Evolutionary conservation across 1,140 invertebrate species (phyloP).

Genomic region (Popillia japonica): DNA sequence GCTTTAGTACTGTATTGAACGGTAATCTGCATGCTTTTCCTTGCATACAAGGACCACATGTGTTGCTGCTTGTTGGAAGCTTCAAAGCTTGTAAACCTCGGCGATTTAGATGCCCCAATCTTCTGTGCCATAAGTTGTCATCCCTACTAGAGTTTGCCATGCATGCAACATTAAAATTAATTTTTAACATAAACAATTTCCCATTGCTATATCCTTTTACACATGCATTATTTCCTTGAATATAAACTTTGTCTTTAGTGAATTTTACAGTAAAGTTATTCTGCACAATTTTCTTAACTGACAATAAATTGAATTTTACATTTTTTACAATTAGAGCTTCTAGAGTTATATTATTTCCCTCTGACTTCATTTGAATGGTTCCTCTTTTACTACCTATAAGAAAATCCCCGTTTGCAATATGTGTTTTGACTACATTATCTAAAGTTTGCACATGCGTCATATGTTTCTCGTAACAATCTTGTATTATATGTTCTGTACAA

Average conservation of each 20-base stretch:
- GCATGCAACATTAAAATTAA: background rate
- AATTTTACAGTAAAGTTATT: slow-evolving; percentile 24
- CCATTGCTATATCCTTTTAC: slow-evolving; percentile 39
- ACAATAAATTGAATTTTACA: too few relatives aligned
- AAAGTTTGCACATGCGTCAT: slow-evolving; percentile 41
- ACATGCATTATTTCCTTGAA: slow-evolving; percentile 45
- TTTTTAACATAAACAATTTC: slow-evolving; percentile 40
- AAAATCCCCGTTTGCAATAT: slow-evolving; percentile 46
- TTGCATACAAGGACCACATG: slow-evolving; percentile 45
- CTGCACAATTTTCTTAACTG: slow-evolving; percentile 24
- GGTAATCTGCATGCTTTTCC: slow-evolving; percentile 47
- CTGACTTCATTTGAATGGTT: slow-evolving; percentile 43
- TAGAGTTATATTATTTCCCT: slow-evolving; percentile 40
- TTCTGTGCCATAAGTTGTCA: slow-evolving; percentile 39
- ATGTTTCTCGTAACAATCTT: slow-evolving; percentile 37
- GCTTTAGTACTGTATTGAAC: slow-evolving; percentile 40
- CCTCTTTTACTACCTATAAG: slow-evolving; percentile 40
- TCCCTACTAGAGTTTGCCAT: background rate
- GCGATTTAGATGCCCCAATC: slow-evolving; percentile 49
- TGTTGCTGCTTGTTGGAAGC: slow-evolving; percentile 22
- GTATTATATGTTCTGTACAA: slow-evolving; percentile 48
- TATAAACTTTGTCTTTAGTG: slow-evolving; percentile 42
- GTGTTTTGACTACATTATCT: slow-evolving; percentile 44
- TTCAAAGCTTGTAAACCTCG: slow-evolving; percentile 45
- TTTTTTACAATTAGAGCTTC: too few relatives aligned